Evolutionary conservation across 2,888 invertebrate genomes (phyloP).

Genomic region (Leptinotarsa tumamoca): DNA sequence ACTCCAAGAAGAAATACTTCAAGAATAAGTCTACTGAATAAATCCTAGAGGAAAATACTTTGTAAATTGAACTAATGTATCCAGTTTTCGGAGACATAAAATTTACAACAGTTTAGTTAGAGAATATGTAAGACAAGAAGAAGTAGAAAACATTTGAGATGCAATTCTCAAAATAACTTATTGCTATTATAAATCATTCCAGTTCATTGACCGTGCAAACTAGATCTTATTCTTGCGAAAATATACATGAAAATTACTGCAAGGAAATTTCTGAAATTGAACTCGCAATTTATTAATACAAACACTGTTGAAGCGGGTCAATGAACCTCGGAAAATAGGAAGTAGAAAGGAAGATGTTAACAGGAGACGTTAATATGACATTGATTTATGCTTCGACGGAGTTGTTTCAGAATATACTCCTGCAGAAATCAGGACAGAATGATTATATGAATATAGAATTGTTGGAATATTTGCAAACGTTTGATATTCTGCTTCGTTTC

Average conservation of each 20-base stretch:
- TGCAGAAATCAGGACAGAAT: neutral
- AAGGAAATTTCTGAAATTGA: conserved; percentile 1
- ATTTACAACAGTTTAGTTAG: no score
- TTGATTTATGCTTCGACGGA: neutral
- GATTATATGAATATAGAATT: neutral
- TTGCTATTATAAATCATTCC: neutral
- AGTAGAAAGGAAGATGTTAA: conserved; percentile 5
- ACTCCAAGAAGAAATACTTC: no score
- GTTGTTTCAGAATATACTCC: neutral
- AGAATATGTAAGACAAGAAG: no score
- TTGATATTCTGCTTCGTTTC: no score
- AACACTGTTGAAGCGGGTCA: conserved; percentile 10
- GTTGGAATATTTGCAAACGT: neutral
- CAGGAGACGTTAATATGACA: conserved; percentile 15
- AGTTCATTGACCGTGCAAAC: conserved; percentile 9
- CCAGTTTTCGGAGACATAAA: no score
- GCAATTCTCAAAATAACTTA: neutral
- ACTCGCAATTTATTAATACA: neutral
- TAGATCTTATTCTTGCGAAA: neutral
- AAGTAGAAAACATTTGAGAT: neutral
- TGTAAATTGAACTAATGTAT: no score
- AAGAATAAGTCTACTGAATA: no score
- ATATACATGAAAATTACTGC: neutral
- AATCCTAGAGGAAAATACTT: no score
- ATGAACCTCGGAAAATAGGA: neutral